These are phyloP conservation scores for Lagenorhynchus albirostris DNA, from an alignment of 2,113 vertebrate species.

Conservation along the genomic window DNA sequence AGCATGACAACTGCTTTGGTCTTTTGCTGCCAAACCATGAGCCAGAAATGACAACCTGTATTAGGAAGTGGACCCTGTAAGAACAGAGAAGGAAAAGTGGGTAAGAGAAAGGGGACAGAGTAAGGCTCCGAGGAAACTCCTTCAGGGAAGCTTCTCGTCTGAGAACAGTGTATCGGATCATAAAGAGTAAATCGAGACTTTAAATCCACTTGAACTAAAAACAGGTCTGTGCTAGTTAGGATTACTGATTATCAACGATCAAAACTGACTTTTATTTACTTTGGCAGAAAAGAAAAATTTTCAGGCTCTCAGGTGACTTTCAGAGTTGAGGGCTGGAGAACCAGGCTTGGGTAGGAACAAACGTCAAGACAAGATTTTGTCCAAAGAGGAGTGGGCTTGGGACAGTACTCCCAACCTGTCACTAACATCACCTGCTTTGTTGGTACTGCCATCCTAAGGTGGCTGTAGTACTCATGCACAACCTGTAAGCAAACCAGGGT, in stretches of 20 bases:
- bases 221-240: not conserved
- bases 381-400: not conserved
- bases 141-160: not conserved
- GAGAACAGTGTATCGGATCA: not conserved
- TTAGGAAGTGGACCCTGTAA: constrained; percentile 94
- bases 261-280: not conserved
- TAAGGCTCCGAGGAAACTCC: not conserved
- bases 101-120: not conserved
- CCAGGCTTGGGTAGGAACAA: not conserved
- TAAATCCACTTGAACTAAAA: constrained; percentile 33
- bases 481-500: not conserved
- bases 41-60: constrained; percentile 98
- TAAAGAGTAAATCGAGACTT: not conserved
- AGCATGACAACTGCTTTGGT: constrained; percentile 98
- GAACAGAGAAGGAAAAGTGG: constrained; percentile 17
- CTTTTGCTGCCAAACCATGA: constrained; percentile 98
- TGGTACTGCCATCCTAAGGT: not conserved
- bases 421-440: not conserved
- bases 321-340: not conserved
- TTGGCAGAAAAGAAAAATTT: not conserved
- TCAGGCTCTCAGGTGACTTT: not conserved
- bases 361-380: not conserved
- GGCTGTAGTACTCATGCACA: not conserved
- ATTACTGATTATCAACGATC: not conserved
- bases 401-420: not conserved